A percentile compares a stretch with the other conserved stretches of the same genome.
These are phyloP conservation scores for Cephus sareptanus DNA, from an alignment of 2,888 invertebrate species.

Conservation along the genomic window DNA sequence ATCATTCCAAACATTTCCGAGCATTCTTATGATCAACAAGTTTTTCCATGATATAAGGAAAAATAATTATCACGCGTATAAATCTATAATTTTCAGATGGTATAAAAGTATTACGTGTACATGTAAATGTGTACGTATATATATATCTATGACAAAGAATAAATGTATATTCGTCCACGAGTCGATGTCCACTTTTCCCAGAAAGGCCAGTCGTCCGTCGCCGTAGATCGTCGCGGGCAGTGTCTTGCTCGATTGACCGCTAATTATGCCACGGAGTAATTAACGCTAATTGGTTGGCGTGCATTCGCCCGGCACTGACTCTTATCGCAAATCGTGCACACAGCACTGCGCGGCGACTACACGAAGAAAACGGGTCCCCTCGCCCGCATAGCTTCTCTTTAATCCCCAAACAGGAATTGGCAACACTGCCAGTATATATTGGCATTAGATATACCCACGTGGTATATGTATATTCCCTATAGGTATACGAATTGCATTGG, in stretches of 20 bases:
- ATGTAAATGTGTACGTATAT: no score
- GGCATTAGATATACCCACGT: background rate
- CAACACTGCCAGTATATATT: background rate
- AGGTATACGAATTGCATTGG: background rate
- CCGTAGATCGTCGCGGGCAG: background rate
- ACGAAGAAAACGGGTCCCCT: background rate
- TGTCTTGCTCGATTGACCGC: conserved; percentile 28
- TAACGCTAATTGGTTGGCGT: conserved; percentile 35
- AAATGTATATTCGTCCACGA: background rate
- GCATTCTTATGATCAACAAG: background rate
- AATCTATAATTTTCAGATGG: background rate
- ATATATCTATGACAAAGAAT: no score
- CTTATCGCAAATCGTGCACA: conserved; percentile 12
- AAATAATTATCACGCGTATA: background rate
- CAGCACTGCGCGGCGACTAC: background rate
- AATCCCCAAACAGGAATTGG: background rate
- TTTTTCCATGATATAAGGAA: background rate
- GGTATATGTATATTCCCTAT: background rate
- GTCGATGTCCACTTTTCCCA: background rate
- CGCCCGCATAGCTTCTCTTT: background rate
- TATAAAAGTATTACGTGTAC: no score
- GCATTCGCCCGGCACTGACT: background rate
- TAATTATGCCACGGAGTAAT: conserved; percentile 36
- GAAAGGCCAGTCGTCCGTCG: background rate
- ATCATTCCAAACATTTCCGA: background rate